These are phyloP conservation scores for Lycaena phlaeas DNA, from an alignment of 2,888 invertebrate genomes.

Conservation along the genomic window DNA sequence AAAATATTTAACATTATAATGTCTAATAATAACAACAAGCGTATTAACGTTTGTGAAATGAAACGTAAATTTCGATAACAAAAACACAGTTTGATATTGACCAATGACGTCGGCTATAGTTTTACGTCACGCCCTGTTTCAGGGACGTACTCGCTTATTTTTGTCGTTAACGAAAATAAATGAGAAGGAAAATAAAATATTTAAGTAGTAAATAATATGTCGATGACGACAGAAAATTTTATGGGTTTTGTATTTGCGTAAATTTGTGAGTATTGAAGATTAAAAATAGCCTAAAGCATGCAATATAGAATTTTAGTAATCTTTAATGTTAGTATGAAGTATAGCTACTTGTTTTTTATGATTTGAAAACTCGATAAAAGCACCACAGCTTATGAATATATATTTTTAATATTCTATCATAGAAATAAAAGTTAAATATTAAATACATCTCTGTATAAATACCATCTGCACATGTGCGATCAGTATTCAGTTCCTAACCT, in stretches of 20 bases:
- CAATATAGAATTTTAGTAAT: no score
- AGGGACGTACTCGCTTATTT: slow-evolving; percentile 64
- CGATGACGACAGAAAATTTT: not conserved
- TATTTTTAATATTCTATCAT: not conserved
- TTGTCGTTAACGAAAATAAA: slow-evolving; percentile 41
- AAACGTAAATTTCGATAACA: slow-evolving; percentile 32
- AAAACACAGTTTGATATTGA: slow-evolving; percentile 27
- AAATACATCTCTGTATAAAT: slow-evolving; percentile 24
- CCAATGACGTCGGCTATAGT: slow-evolving; percentile 50
- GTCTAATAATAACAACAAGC: no score
- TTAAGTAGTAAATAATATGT: slow-evolving; percentile 28
- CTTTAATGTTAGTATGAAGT: no score
- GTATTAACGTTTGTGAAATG: slow-evolving; percentile 29
- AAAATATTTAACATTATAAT: no score
- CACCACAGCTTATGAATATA: not conserved
- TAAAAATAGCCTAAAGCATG: no score
- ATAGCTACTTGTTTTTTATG: not conserved
- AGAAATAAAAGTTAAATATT: not conserved
- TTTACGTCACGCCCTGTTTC: slow-evolving; percentile 65
- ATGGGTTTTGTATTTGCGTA: not conserved
- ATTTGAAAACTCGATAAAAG: not conserved
- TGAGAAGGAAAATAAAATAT: slow-evolving; percentile 29
- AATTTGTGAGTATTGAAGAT: not conserved
- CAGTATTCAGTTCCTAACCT: slow-evolving; percentile 33
- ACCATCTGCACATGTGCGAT: slow-evolving; percentile 52